These are phyloP conservation scores for Heterochromis multidens DNA, from an alignment of 2,113 vertebrate genomes.

Conservation along the genomic window DNA sequence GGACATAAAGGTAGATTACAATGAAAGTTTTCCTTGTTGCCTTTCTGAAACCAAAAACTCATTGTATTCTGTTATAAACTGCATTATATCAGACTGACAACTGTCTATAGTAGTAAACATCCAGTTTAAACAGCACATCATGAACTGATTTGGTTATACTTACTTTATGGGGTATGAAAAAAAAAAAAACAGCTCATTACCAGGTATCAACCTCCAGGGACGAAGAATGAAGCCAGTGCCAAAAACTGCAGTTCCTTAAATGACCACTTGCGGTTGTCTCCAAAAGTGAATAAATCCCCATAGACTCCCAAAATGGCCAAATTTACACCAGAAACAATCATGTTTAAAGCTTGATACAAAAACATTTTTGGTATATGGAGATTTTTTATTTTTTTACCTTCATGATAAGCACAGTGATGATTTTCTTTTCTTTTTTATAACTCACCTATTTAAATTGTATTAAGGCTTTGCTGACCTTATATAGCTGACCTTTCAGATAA, in stretches of 20 bases:
- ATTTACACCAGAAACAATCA: too few relatives aligned
- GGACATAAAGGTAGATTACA: neutral
- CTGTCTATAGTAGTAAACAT: neutral
- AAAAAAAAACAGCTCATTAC: too few relatives aligned
- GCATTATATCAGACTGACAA: neutral
- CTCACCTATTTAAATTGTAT: too few relatives aligned
- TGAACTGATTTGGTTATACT: neutral
- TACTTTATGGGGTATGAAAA: neutral
- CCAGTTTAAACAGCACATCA: neutral
- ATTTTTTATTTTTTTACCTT: neutral
- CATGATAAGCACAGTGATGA: neutral
- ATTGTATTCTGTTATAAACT: neutral
- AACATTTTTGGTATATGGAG: accelerated
- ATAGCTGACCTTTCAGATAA: neutral
- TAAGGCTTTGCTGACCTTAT: neutral
- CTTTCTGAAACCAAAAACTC: neutral
- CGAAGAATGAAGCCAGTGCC: too few relatives aligned
- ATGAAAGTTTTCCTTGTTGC: neutral
- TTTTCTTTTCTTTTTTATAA: too few relatives aligned
- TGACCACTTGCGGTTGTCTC: too few relatives aligned
- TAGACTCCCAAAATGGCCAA: too few relatives aligned
- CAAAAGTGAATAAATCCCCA: too few relatives aligned
- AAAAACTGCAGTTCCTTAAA: too few relatives aligned
- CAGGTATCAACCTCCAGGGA: too few relatives aligned
- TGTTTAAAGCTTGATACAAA: neutral